Base-by-base conservation (phyloP, 1,140 invertebrate genomes). In the Lepidurus packardi region DNA sequence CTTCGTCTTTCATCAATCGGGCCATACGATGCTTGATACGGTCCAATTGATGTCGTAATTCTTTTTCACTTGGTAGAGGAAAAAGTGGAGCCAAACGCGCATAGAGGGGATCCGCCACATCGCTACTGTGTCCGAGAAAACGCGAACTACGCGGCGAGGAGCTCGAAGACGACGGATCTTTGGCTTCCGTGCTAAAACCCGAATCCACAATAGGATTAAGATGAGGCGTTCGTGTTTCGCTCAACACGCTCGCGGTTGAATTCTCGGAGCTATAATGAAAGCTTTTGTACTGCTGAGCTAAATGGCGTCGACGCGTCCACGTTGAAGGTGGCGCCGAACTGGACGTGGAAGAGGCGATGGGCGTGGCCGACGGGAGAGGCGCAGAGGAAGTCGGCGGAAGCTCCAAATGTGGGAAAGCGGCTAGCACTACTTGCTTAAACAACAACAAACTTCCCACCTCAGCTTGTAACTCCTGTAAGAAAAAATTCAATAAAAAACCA, bases 341-440 rank as follows among this genome's bases (percentile, higher is more conserved):
- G 25, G 65, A 10, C 21, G 53, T n/a, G 41, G 75, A 43, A 42
- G 78, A 24, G 44, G 34, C 73, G 24, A n/a, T 25, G 73, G 78
- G 73, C 43, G n/a, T 78, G 43, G 73, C 73, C n/a, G 73, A 25
- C n/a, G 73, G 73, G 6, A 73, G 11, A 5, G 78, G 34, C 5
- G 53, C 25, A 41, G 73, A 21, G 43, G 73, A 21, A 10, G 43
- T 34, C 7, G 65, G 43, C 21, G 41, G 78, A 42, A 74, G 78
- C 34, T 92, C 90, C 83, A 94, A 89, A 87, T 94, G 93, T 81
- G 93, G 93, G 87, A 94, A 94, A 80, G 93, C 92, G 89, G 94
- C 92, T 88, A 94, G 93, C 87, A 95, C 93, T 88, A 94, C 89
- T 86, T 94, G 92, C 86, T 93, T 91, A 85, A 95, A 95, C 86